Percentiles rank a stretch among this genome's conserved stretches.
These are phyloP conservation scores for Falco berigora DNA, from an alignment of 2,797 vertebrate genomes.

Conservation along the genomic window DNA sequence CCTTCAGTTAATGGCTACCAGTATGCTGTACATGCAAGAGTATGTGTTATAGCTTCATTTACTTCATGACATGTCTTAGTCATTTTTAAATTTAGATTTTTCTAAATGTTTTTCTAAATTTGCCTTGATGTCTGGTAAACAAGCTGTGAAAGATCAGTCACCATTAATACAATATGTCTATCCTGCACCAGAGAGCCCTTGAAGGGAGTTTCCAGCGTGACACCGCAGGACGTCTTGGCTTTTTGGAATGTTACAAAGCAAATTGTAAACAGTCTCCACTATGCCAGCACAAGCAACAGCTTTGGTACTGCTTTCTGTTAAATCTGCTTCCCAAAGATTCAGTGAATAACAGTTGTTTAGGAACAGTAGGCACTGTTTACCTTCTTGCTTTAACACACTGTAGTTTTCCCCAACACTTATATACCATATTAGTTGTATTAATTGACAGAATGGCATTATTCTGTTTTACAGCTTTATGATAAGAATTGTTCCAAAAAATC, in stretches of 20 bases:
- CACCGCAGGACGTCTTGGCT: background rate
- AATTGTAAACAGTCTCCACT: background rate
- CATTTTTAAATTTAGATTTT: background rate
- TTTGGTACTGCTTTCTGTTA: background rate
- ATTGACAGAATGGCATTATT: background rate
- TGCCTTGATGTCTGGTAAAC: background rate
- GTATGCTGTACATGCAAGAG: background rate
- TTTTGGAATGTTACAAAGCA: background rate
- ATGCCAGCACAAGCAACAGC: background rate
- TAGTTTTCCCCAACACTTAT: background rate
- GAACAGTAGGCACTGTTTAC: background rate
- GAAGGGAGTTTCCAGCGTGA: background rate
- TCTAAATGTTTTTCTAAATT: background rate
- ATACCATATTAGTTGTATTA: background rate
- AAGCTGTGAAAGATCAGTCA: slow-evolving; percentile 24
- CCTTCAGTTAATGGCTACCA: background rate
- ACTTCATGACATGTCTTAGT: background rate
- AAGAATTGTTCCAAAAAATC: background rate
- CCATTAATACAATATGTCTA: slow-evolving; percentile 46
- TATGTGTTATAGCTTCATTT: background rate
- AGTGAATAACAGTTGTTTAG: background rate
- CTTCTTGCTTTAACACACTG: background rate
- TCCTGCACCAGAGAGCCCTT: background rate
- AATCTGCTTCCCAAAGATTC: background rate
- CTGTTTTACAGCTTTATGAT: background rate